These are phyloP conservation scores for Rhagoletis pomonella DNA, from an alignment of 1,140 invertebrate genomes.

Conservation along the genomic window DNA sequence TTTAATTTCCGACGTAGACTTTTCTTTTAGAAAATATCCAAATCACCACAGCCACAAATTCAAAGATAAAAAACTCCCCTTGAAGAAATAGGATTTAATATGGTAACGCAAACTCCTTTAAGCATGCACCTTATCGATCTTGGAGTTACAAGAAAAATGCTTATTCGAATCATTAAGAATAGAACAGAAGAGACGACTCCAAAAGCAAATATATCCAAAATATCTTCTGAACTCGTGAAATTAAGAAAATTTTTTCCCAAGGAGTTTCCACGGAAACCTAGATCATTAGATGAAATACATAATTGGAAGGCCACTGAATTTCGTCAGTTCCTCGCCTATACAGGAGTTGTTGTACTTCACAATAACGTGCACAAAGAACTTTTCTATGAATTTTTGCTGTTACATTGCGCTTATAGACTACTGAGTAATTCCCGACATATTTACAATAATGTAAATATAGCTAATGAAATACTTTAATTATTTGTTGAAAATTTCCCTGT, in stretches of 20 bases:
- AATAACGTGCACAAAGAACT: conserved; percentile 34
- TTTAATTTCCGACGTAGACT: too few species aligned
- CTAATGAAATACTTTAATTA: conserved; percentile 40
- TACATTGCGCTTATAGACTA: conserved; percentile 48
- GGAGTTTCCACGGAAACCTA: conserved; percentile 11
- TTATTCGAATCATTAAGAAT: conserved; percentile 7
- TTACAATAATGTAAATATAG: neutral
- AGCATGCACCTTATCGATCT: conserved; percentile 24
- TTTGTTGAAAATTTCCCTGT: conserved; percentile 47
- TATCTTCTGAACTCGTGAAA: conserved; percentile 16
- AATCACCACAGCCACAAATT: neutral
- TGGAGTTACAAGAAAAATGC: conserved; percentile 26
- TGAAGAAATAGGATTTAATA: conserved; percentile 43
- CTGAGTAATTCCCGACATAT: conserved; percentile 3
- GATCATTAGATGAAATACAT: neutral
- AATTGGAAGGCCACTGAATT: conserved; percentile 8
- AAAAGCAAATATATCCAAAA: neutral
- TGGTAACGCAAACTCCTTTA: conserved; percentile 19
- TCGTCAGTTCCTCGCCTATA: neutral
- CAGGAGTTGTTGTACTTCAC: neutral
- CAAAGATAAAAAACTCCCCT: neutral
- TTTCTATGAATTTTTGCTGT: conserved; percentile 35
- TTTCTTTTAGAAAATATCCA: neutral
- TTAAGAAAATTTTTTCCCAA: conserved; percentile 11
- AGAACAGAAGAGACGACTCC: conserved; percentile 32